Base-by-base conservation (phyloP, 1,140 invertebrate genomes). In the Ostrea edulis region DNA sequence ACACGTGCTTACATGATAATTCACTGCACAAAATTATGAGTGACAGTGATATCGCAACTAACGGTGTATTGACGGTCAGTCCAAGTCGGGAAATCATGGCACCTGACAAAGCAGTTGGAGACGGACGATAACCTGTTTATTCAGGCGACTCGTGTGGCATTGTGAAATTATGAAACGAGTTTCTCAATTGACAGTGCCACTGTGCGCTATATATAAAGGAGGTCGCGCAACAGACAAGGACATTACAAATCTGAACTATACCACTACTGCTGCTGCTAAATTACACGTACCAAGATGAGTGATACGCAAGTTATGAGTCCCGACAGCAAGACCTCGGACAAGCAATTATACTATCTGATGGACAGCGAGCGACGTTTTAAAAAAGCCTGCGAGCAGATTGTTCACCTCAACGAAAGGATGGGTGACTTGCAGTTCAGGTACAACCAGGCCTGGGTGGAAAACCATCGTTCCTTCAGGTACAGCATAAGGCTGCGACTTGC, bases 401-500 rank as follows among this genome's bases (percentile, higher is more conserved):
- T 77, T 8, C 68, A 77, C 0, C 68, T 77, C 0, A 77, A 77
- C 68, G 7, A 77, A 22, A 77, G 35, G 17, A 77, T 77, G 68
- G 12, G 22, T 22, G 68, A 77, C 8, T 25, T 77, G 5, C 68
- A 77, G 25, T 22, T 25, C 22, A 29, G 68, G 29, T 90, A 90
- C 51, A 77, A 84, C 1, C 29, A 54, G n/a, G 89, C 89, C 22
- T 88, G 86, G 35, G 54, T 29, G 58, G 82, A 71, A 20, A 85
- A 81, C 25, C 58, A 62, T 25, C 44, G 89, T 9, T 77, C 86
- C 12, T 91, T 91, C 85, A 77, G 89, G 14, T 91, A 91, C 53
- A 89, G 77, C 68, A 52, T 91, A 20, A 71, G 90, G 53, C 68
- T 91, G 12, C 84, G 77, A n/a, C 35, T 91, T 4, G 89, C 90